Percentiles rank a stretch among this genome's conserved stretches.
These are phyloP conservation scores for Trogon melanurus DNA, from an alignment of 2,113 vertebrate species.

Conservation along the genomic window DNA sequence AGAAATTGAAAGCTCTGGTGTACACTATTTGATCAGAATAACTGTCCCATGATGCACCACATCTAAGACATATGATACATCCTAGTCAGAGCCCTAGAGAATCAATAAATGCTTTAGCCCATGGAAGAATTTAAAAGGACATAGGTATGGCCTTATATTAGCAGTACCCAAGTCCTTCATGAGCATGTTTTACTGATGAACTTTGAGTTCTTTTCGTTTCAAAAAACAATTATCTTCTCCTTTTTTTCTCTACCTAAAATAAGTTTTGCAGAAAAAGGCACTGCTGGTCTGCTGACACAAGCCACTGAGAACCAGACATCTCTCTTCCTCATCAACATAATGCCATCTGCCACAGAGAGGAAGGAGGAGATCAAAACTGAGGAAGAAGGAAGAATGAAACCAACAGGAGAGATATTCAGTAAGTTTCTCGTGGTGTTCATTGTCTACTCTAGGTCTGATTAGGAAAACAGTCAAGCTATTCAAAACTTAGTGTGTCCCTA, in stretches of 20 bases:
- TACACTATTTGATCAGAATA: not conserved
- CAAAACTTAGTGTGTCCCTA: not conserved
- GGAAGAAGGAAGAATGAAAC: not conserved
- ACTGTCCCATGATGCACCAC: not conserved
- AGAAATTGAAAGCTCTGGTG: not conserved
- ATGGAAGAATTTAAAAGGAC: not conserved
- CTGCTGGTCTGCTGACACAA: not conserved
- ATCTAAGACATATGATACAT: not conserved
- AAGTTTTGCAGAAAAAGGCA: not conserved
- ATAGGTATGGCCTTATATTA: not conserved
- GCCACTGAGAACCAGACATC: not conserved
- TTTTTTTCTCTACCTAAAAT: not conserved
- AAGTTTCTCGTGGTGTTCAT: not conserved
- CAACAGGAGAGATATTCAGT: not conserved
- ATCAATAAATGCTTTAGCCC: not conserved
- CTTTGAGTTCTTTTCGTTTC: not conserved
- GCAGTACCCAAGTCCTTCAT: not conserved
- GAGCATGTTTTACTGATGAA: not conserved
- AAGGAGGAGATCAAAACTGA: not conserved
- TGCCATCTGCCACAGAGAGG: slow-evolving; percentile 20
- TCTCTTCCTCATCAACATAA: not conserved
- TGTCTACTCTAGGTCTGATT: not conserved
- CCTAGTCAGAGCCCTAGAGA: not conserved
- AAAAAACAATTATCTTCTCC: not conserved
- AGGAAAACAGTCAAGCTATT: not conserved